phyloP scores from a whole-genome alignment of 1,140 invertebrate species.

The Pseudomyrmex concolor region DNA sequence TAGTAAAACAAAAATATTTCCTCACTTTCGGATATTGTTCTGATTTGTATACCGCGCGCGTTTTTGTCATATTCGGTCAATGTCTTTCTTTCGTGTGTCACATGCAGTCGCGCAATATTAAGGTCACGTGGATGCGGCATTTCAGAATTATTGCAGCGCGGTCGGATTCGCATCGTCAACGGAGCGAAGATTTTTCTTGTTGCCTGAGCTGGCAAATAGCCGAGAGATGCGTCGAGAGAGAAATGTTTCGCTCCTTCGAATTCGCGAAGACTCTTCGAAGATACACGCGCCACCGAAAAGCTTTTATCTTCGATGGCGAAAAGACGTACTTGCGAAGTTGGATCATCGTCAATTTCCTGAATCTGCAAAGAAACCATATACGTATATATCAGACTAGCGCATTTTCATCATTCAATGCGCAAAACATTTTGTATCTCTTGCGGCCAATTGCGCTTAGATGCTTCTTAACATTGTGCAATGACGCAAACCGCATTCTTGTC shows the following conservation, averaged over 20 bases:
- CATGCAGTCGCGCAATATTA: constrained; percentile 17
- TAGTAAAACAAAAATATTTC: no score
- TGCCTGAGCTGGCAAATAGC: not conserved
- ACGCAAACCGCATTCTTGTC: no score
- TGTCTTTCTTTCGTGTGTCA: constrained; percentile 7
- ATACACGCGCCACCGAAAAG: not conserved
- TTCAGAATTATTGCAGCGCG: constrained; percentile 4
- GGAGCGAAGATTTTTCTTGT: constrained; percentile 21
- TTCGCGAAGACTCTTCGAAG: not conserved
- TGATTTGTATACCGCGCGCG: not conserved
- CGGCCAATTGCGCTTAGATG: no score
- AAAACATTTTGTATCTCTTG: not conserved
- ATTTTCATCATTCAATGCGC: not conserved
- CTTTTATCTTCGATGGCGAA: not conserved
- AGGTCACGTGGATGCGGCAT: constrained; percentile 12
- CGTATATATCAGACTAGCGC: no score
- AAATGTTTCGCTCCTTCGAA: not conserved
- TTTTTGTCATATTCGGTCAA: constrained; percentile 6
- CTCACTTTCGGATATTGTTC: no score
- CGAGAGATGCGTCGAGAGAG: not conserved
- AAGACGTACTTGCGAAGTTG: not conserved
- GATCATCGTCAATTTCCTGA: not conserved
- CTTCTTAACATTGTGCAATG: not conserved
- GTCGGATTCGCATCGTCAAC: not conserved
- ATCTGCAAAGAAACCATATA: not conserved